phyloP scores from a whole-genome alignment of 2,113 vertebrate genomes.

The Ondatra zibethicus region DNA sequence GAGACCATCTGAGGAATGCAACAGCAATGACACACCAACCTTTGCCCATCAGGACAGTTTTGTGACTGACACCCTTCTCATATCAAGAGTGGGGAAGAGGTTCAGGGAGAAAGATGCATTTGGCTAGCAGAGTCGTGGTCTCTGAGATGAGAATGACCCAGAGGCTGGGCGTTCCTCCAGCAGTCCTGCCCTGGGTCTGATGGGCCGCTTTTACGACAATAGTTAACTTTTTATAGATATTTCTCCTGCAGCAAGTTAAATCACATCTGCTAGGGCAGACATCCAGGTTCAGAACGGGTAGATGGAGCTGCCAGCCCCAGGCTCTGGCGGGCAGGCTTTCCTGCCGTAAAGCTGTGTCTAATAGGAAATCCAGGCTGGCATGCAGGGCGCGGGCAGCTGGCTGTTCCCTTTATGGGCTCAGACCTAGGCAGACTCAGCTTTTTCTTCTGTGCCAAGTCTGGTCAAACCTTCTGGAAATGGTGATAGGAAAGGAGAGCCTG shows the following conservation, averaged over 20 bases:
- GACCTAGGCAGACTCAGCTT: background rate
- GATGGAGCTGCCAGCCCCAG: background rate
- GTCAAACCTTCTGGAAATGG: background rate
- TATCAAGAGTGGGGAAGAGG: background rate
- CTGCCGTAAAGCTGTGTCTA: constrained; percentile 56
- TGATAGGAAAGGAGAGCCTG: background rate
- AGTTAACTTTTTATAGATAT: constrained; percentile 44
- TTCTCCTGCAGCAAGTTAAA: constrained; percentile 67
- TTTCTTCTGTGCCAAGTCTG: background rate
- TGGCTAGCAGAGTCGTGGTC: accelerated
- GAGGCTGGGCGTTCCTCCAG: background rate
- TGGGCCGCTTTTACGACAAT: background rate
- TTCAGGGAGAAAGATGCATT: accelerated
- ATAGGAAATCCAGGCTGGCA: constrained; percentile 58
- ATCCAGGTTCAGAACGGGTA: constrained; percentile 33
- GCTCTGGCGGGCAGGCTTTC: constrained; percentile 54
- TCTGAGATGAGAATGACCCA: background rate
- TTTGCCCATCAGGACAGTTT: background rate
- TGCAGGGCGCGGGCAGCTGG: background rate
- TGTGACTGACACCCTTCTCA: background rate
- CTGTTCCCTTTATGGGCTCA: background rate
- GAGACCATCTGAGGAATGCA: background rate
- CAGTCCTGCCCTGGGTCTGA: background rate
- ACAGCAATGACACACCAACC: accelerated
- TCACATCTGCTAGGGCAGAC: constrained; percentile 60